Base-by-base conservation (phyloP, 2,113 vertebrate genomes). In the Oncorhynchus gorbuscha region DNA sequence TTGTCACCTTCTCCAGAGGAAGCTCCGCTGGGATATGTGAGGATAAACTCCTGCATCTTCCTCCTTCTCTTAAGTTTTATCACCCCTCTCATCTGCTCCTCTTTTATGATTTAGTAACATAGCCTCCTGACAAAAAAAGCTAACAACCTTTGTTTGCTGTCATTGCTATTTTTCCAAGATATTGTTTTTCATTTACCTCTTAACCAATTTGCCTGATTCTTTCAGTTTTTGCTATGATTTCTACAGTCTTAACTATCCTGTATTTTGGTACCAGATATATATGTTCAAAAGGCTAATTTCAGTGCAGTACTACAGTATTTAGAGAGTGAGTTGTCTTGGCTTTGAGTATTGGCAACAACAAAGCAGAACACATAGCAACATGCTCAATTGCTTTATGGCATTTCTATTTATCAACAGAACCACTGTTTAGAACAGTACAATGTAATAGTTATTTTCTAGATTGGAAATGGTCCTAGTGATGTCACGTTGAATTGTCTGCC, bases 21-120 rank as follows among this genome's bases (percentile, higher is more conserved):
- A 93, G 85, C 93, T 93, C 72, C 92, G 93, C 90, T 89, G 92
- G 89, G 89, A 88, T 85, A 92, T 93, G 91, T 85, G 89, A 91
- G 91, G 0, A 2, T 82, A 84, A 30, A 76, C 55, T 75, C 71
- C 75, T 91, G 88, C 85, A 85, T 88, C 69, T 83, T 83, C 79
- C 75, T 77, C 30, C 58, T 77, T 79, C 74, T 67, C 26, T 39
- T 75, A 9, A 24, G 59, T 62, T 62, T 24, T 2, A 62, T 62
- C 5, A 2, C 3, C n/a, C n/a, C 18, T 62, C 59, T 62, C 59
- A 22, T 62, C 8, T 55, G 14, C 39, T 45, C 39, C 39, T 12
- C 39, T 45, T 73, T 69, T 69, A 7, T 65, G 55, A 70, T 22
- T n/a, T 49, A 13, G 26, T 70, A 28, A 64, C 67, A 48, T 73